phyloP scores from a whole-genome alignment of 2,113 vertebrate species.

The Axis porcinus region DNA sequence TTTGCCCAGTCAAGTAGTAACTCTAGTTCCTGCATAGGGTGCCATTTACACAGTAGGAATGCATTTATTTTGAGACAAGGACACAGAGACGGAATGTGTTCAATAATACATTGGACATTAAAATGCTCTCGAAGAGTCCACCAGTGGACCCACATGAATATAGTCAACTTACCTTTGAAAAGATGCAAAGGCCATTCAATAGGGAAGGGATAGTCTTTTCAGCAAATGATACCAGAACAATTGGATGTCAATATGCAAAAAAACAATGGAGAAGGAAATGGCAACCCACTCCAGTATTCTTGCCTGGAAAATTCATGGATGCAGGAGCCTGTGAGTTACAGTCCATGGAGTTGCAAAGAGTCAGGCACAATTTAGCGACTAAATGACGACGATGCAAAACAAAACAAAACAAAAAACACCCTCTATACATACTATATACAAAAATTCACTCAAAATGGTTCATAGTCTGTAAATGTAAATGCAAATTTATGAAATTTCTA shows the following conservation, averaged over 20 bases:
- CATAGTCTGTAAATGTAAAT: background rate
- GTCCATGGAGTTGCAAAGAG: background rate
- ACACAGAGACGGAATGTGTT: background rate
- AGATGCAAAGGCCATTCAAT: background rate
- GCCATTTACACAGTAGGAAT: background rate
- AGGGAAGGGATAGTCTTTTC: background rate
- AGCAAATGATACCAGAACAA: background rate
- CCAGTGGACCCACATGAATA: background rate
- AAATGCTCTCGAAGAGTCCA: background rate
- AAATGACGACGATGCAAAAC: accelerated
- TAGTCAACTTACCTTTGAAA: background rate
- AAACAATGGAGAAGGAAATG: background rate
- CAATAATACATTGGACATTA: background rate
- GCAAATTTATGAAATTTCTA: background rate
- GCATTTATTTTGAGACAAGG: background rate
- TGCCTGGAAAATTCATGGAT: background rate
- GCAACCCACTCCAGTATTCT: background rate
- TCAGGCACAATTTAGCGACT: accelerated
- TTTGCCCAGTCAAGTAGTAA: background rate
- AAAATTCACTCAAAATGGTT: background rate
- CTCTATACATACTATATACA: background rate
- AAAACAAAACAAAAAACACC: background rate
- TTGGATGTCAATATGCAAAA: background rate
- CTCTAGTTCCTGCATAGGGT: background rate
- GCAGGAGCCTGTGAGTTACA: background rate